Evolutionary conservation across 1,140 invertebrate species (phyloP).

Genomic region (Drosophila punjabiensis): DNA sequence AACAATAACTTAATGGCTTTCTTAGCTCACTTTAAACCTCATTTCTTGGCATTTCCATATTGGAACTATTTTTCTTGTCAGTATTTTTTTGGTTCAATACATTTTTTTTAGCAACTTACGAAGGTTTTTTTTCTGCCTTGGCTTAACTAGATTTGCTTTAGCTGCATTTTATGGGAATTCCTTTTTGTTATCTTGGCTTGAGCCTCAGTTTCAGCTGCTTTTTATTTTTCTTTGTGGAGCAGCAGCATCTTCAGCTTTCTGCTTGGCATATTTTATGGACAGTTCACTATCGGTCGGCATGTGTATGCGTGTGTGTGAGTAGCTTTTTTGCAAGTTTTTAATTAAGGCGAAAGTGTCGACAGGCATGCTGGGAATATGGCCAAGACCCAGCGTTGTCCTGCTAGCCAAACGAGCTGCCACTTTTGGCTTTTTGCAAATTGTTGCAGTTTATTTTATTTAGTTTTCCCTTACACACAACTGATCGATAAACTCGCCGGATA

Average conservation of each 20-base stretch:
- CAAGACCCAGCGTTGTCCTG: constrained; percentile 37
- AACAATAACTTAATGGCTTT: background rate
- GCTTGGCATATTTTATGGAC: constrained; percentile 73
- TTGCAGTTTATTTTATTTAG: constrained; percentile 65
- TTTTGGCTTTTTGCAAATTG: constrained; percentile 65
- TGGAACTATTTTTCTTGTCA: constrained; percentile 25
- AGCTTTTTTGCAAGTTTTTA: constrained; percentile 76
- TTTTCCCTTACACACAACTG: constrained; percentile 31
- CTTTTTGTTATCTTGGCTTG: constrained; percentile 19
- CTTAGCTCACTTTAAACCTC: background rate
- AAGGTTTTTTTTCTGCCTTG: background rate
- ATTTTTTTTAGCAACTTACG: constrained; percentile 3
- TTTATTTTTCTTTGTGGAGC: constrained; percentile 18
- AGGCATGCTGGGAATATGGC: constrained; percentile 54
- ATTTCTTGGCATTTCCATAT: constrained; percentile 17
- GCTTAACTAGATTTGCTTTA: constrained; percentile 65
- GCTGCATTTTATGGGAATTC: constrained; percentile 66
- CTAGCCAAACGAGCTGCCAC: constrained; percentile 33
- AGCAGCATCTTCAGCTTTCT: constrained; percentile 43
- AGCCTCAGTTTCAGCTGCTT: constrained; percentile 13
- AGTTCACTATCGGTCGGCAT: constrained; percentile 26
- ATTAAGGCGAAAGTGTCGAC: constrained; percentile 81
- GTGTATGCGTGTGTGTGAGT: constrained; percentile 17
- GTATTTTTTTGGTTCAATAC: constrained; percentile 12
- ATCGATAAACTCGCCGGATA: constrained; percentile 77